Conservation (phyloP, 2,797 vertebrate species). For the Notamacropus eugenii region DNA sequence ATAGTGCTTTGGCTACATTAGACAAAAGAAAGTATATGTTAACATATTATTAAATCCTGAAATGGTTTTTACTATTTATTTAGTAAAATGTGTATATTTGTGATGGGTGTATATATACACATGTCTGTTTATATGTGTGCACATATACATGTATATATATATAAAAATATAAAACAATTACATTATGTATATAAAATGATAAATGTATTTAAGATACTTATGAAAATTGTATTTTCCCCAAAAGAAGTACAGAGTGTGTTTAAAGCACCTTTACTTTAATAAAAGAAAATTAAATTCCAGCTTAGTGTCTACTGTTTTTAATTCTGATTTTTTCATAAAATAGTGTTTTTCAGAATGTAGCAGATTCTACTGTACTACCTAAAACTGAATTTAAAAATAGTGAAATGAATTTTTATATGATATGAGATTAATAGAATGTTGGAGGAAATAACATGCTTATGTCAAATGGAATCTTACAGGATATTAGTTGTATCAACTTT, state of each 20-base stretch:
- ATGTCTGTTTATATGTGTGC: constrained; percentile 26
- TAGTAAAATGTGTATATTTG: constrained; percentile 44
- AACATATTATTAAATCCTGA: constrained; percentile 36
- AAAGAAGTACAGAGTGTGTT: constrained; percentile 7
- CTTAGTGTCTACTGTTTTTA: constrained; percentile 46
- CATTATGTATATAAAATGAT: background rate
- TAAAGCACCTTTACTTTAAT: constrained; percentile 47
- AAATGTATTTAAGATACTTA: constrained; percentile 28
- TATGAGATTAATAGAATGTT: constrained; percentile 31
- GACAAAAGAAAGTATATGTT: constrained; percentile 42
- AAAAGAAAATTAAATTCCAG: constrained; percentile 60
- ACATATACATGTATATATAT: background rate
- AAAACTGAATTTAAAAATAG: constrained; percentile 51
- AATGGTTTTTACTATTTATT: constrained; percentile 59
- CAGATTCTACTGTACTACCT: constrained; percentile 42
- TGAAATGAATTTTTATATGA: constrained; percentile 43
- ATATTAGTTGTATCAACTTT: constrained; percentile 28
- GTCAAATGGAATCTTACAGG: constrained; percentile 6
- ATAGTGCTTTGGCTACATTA: background rate
- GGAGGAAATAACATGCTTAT: background rate
- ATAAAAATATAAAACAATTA: background rate
- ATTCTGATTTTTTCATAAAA: constrained; percentile 13
- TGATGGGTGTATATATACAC: background rate
- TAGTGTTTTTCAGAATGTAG: constrained; percentile 42
- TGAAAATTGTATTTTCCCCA: constrained; percentile 45